These are phyloP conservation scores for Oncopeltus fasciatus DNA, from an alignment of 1,140 invertebrate species.

Conservation along the genomic window DNA sequence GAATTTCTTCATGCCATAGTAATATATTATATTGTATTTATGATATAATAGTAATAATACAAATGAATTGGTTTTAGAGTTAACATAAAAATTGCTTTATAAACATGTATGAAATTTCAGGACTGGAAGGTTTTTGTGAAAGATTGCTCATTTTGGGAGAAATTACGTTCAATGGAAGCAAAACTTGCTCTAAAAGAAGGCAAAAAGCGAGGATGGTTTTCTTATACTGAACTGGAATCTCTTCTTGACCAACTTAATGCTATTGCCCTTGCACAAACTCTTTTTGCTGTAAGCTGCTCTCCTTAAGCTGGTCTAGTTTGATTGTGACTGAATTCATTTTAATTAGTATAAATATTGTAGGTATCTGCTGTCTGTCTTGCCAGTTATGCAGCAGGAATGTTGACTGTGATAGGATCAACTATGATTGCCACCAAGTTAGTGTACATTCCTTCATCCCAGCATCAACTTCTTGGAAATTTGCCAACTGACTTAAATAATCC, in stretches of 20 bases:
- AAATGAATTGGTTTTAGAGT: too few relatives aligned
- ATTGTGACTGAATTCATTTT: background rate
- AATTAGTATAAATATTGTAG: constrained; percentile 24
- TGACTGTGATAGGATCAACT: constrained; percentile 54
- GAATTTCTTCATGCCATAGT: constrained; percentile 84
- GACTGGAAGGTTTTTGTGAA: constrained; percentile 70
- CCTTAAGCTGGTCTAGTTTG: background rate
- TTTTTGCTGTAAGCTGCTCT: constrained; percentile 34
- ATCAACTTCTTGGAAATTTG: too few relatives aligned
- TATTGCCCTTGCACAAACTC: constrained; percentile 35
- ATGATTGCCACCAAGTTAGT: constrained; percentile 41
- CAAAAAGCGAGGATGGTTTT: constrained; percentile 60
- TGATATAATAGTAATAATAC: too few relatives aligned
- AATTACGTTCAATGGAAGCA: constrained; percentile 49
- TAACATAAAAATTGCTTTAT: constrained; percentile 14
- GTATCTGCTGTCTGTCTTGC: constrained; percentile 48
- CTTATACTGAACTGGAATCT: constrained; percentile 63
- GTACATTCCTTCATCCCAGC: background rate
- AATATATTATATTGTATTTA: too few relatives aligned
- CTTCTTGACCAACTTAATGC: constrained; percentile 40
- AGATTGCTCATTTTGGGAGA: constrained; percentile 52
- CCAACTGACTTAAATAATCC: too few relatives aligned
- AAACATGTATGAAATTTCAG: constrained; percentile 33
- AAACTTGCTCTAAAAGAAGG: constrained; percentile 56
- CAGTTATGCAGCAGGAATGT: constrained; percentile 54